Evolutionary conservation across 1,140 invertebrate species (phyloP).

Genomic region (Pollicipes pollicipes): DNA sequence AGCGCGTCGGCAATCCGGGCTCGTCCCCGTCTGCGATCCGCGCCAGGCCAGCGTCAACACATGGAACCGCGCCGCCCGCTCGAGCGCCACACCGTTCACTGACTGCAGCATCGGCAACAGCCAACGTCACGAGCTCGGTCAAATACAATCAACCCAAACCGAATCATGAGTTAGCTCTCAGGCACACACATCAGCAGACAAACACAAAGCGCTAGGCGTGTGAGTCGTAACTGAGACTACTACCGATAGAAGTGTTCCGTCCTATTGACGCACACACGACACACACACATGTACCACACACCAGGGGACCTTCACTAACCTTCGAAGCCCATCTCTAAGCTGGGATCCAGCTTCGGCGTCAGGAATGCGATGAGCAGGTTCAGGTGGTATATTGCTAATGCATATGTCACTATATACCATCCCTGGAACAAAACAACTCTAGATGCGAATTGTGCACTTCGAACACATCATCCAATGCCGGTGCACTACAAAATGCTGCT

Average conservation of each 20-base stretch:
- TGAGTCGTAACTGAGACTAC: too few species aligned
- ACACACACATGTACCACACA: too few species aligned
- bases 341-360: slow-evolving; percentile 97
- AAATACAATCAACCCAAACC: slow-evolving; percentile 6
- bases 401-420: slow-evolving; percentile 99
- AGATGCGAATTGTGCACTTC: slow-evolving; percentile 1
- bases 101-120: slow-evolving; percentile 8
- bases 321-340: slow-evolving; percentile 62
- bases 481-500: slow-evolving; percentile 27
- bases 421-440: slow-evolving; percentile 49
- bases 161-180: neutral
- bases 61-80: neutral
- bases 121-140: neutral
- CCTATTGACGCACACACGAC: too few species aligned
- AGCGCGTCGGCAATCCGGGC: slow-evolving; percentile 78
- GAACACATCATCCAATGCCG: slow-evolving; percentile 21
- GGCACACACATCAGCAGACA: neutral
- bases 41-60: neutral
- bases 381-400: slow-evolving; percentile 93
- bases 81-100: neutral
- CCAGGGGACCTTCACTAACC: too few species aligned
- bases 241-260: too few species aligned
- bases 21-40: slow-evolving; percentile 47
- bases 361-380: slow-evolving; percentile 99
- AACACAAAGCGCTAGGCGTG: too few species aligned